Evolutionary conservation across 2,113 vertebrate species (phyloP), one percentile per base, ranked within the genome.

Genomic region (Morone chrysops): DNA sequence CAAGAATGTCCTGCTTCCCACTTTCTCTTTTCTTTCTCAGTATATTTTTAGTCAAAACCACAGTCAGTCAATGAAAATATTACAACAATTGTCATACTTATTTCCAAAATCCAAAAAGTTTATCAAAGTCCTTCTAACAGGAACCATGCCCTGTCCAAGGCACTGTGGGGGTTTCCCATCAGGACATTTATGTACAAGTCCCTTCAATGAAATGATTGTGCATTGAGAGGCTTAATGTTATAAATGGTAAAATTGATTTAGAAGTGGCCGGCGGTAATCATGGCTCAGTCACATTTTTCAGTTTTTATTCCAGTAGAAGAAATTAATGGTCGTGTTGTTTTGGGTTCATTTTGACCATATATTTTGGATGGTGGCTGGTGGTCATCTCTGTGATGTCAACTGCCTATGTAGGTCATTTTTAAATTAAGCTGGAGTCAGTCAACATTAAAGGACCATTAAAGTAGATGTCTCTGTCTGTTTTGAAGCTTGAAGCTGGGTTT

Each of bases 191-290:
- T 77, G 83, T 57, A 67, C 7, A 0, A 47, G 31, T 73, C 83
- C 88, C 83, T 77, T 92, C 91, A 96, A 95, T 95, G 87, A 92
- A 84, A 76, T 91, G 80, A 94, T 95, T 92, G 91, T 95, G 89
- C 56, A 73, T 54, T 85, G 62, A 84, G 53, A 93, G 91, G 77
- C 22, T 77, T 82, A 85, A 66, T 87, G 87, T 85, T 90, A 92
- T 95, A 95, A 75, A 90, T 78, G 78, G 80, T 94, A 81, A 87
- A 90, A 86, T 43, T 41, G 31, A 66, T 61, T 85, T 43, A 87
- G 92, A 89, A 70, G 85, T 87, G 88, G 85, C 82, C 76, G 75
- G 56, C 78, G 84, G 84, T 63, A 85, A 20, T 56, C 63, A 53
- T 78, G 51, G 51, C 75, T 87, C 92, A 78, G 75, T 89, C 77